Evolutionary conservation across 2,888 invertebrate genomes (phyloP).

Genomic region (Stenchaetothrips biformis): DNA sequence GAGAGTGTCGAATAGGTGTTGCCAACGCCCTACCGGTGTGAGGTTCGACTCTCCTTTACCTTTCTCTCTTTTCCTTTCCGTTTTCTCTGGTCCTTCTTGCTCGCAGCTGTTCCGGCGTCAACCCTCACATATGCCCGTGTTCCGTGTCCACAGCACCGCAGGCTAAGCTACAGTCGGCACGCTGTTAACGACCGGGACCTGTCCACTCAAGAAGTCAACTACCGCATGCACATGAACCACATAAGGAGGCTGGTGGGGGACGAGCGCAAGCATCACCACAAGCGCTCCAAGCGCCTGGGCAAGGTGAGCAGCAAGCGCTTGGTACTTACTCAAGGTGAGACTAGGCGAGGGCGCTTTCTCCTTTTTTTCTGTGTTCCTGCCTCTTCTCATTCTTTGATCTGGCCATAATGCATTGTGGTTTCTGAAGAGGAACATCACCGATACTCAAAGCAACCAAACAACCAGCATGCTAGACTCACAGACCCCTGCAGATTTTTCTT

Average conservation of each 20-base stretch:
- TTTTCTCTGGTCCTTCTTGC: no score
- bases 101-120: no score
- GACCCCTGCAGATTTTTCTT: background rate
- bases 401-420: background rate
- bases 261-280: conserved; percentile 70
- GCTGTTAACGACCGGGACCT: conserved; percentile 85
- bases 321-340: background rate
- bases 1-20: no score
- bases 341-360: background rate
- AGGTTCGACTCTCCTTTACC: no score
- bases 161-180: conserved; percentile 85
- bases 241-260: conserved; percentile 82
- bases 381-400: background rate
- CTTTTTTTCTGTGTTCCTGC: background rate
- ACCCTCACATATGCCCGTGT: background rate
- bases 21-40: no score
- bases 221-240: conserved; percentile 79
- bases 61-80: no score
- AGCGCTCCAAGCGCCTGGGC: conserved; percentile 76
- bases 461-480: no score
- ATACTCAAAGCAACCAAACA: background rate
- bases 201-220: conserved; percentile 76
- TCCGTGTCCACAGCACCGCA: conserved; percentile 62
- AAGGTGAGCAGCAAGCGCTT: conserved; percentile 55
- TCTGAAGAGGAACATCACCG: background rate